These are phyloP conservation scores for Hylaeus anthracinus DNA, from an alignment of 1,140 invertebrate genomes.

Conservation along the genomic window DNA sequence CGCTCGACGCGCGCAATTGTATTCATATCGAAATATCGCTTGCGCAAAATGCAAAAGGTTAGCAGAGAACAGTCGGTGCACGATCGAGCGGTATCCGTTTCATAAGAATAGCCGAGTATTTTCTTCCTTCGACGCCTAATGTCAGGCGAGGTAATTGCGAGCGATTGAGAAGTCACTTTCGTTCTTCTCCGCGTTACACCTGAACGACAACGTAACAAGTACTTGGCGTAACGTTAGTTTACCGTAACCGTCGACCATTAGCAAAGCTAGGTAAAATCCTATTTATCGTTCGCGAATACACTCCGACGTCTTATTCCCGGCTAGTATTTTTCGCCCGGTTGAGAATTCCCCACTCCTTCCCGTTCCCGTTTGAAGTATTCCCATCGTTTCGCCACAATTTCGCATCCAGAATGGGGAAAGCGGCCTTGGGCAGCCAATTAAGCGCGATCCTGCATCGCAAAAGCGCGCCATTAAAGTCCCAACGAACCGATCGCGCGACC, in stretches of 20 bases:
- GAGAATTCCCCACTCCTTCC: too few relatives aligned
- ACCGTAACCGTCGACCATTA: too few relatives aligned
- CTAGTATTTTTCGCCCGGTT: too few relatives aligned
- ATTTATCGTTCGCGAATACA: too few relatives aligned
- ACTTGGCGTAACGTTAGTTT: too few relatives aligned
- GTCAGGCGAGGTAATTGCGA: background rate
- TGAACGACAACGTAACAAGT: background rate
- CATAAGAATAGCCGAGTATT: constrained; percentile 29
- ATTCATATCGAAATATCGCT: constrained; percentile 58
- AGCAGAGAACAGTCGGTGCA: constrained; percentile 36
- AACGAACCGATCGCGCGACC: background rate
- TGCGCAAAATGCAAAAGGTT: constrained; percentile 64
- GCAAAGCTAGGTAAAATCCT: too few relatives aligned
- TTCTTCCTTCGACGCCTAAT: background rate
- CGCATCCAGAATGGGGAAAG: too few relatives aligned
- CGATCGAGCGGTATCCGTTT: constrained; percentile 42
- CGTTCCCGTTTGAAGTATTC: too few relatives aligned
- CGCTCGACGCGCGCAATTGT: constrained; percentile 38
- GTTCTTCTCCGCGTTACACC: background rate
- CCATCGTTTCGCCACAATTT: too few relatives aligned
- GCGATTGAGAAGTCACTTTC: background rate
- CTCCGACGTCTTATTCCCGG: too few relatives aligned
- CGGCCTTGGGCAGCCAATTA: too few relatives aligned
- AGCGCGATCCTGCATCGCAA: too few relatives aligned
- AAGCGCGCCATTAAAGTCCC: background rate